Evolutionary conservation across 2,888 invertebrate genomes (phyloP), one percentile per base, ranked within the genome.

Genomic region (Patella pellucida): DNA sequence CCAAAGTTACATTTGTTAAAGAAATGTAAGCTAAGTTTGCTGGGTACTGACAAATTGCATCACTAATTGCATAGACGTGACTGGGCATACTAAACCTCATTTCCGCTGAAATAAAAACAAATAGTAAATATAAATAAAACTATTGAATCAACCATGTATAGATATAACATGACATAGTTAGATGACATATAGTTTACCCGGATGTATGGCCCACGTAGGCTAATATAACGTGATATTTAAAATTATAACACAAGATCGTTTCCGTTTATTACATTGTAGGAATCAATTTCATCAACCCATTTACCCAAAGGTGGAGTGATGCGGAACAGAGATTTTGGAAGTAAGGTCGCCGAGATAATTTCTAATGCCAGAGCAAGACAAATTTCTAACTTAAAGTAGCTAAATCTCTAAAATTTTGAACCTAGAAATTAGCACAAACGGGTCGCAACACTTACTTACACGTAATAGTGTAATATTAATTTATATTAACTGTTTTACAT

Each of bases 81-180:
- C 85, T 84, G 5, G 88, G 89, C 56, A 83, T 83, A 3, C 82
- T 93, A 94, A 3, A 91, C 71, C 92, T 92, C 16, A 88, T 88
- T 0, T 88, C 81, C 3, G 88, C 92, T 92, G 85, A 51, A 91
- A 89, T 77, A 75, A 41, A 69, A 76, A 56, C 71, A 52, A n/a
- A n/a, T 15, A 51, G 68, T 72, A 14, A 15, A 70, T 50, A 41
- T 27, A 70, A 23, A 72, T 56, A 72, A 11, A 27, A n/a, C 19
- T 70, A 50, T 2, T 31, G 23, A 70, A 14, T 41, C 41, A 69
- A 19, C 12, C 41, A 7, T 69, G 19, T 62, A 62, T 62, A 62
- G 16, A 56, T 62, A 62, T 62, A 62, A n/a, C n/a, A 9, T 19
- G n/a, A 62, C 11, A 62, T 0, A 62, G n/a, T 9, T 62, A 1